Evolutionary conservation across 2,888 invertebrate genomes (phyloP).

Genomic region (Meiosimyza platycephala): DNA sequence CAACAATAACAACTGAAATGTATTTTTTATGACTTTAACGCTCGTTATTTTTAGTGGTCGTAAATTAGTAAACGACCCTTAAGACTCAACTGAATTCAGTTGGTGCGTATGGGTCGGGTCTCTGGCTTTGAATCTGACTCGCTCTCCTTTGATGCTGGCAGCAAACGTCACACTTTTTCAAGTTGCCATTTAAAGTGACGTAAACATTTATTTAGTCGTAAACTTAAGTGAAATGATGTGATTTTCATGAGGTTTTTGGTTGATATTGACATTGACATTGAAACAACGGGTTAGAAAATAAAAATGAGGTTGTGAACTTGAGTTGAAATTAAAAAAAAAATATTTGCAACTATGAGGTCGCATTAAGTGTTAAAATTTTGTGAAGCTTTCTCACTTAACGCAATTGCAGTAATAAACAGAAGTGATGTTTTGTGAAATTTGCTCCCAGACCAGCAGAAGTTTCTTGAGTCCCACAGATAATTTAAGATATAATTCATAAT

Average conservation of each 20-base stretch:
- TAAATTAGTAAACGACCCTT: constrained; percentile 50
- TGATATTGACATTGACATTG: constrained; percentile 29
- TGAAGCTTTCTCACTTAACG: too few species aligned
- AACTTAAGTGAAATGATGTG: constrained; percentile 53
- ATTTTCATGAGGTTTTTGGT: constrained; percentile 51
- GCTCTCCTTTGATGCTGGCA: neutral
- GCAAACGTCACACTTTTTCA: neutral
- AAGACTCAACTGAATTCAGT: constrained; percentile 9
- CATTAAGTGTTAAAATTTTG: neutral
- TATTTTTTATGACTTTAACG: constrained; percentile 47
- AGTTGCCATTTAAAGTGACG: neutral
- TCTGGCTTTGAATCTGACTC: constrained; percentile 16
- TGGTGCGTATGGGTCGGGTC: neutral
- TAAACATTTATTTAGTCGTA: constrained; percentile 55
- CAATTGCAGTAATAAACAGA: too few species aligned
- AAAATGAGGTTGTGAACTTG: neutral
- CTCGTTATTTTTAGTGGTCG: constrained; percentile 53
- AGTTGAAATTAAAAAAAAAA: neutral
- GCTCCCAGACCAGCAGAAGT: too few species aligned
- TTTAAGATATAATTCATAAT: too few species aligned
- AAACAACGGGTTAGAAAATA: neutral
- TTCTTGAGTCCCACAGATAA: too few species aligned
- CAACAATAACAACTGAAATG: neutral
- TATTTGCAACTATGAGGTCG: neutral
- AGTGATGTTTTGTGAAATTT: too few species aligned